These are phyloP conservation scores for Sycophila texana DNA, from an alignment of 2,888 invertebrate genomes.

Conservation along the genomic window DNA sequence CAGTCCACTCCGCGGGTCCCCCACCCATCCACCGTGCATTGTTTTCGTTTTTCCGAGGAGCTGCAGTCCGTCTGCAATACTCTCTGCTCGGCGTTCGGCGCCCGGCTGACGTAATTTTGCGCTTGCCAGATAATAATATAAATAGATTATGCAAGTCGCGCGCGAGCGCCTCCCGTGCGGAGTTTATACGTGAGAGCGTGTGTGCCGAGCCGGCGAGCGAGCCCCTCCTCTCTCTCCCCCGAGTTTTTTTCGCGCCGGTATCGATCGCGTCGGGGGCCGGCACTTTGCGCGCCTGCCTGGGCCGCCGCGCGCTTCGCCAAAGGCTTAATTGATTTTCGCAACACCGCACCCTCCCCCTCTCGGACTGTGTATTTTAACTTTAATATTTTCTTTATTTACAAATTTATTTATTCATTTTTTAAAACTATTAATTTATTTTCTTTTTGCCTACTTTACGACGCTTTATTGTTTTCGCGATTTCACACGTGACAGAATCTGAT, in stretches of 20 bases:
- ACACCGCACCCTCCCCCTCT: neutral
- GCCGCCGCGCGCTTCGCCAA: conserved; percentile 4
- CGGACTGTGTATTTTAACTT: too few species aligned
- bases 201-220: neutral
- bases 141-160: conserved; percentile 69
- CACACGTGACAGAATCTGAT: too few species aligned
- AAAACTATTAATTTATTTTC: too few species aligned
- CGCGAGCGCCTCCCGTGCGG: conserved; percentile 33
- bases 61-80: conserved; percentile 30
- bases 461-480: too few species aligned
- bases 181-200: neutral
- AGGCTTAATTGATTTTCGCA: conserved; percentile 49
- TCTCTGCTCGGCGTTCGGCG: conserved; percentile 23
- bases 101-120: conserved; percentile 62
- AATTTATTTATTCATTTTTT: too few species aligned
- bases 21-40: neutral
- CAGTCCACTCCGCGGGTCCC: neutral
- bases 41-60: neutral
- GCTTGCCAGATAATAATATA: conserved; percentile 67
- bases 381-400: too few species aligned
- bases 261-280: neutral
- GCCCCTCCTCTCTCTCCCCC: too few species aligned
- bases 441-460: too few species aligned
- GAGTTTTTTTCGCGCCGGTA: too few species aligned
- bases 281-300: too few species aligned